A percentile compares a stretch with the other conserved stretches of the same genome.
phyloP scores from a whole-genome alignment of 2,113 vertebrate genomes.

The Phainopepla nitens region DNA sequence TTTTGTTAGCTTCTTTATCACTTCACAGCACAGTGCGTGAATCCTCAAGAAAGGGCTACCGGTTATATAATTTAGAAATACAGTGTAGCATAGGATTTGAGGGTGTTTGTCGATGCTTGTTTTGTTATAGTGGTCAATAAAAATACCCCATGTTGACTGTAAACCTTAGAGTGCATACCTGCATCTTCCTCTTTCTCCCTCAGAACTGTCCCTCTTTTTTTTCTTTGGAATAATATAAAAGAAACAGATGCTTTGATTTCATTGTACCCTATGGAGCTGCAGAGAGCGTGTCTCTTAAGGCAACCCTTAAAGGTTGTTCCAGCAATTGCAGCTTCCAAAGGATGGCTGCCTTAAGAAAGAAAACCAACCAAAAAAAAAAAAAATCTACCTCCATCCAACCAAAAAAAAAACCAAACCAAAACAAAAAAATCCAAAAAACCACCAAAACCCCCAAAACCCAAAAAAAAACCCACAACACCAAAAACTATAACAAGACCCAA shows the following conservation, averaged over 20 bases:
- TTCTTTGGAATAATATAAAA: not conserved
- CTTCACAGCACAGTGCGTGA: not conserved
- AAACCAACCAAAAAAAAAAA: not conserved
- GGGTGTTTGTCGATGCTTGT: not conserved
- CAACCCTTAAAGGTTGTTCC: not conserved
- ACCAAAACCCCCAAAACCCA: not conserved
- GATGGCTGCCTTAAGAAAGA: not conserved
- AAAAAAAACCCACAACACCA: too few species aligned
- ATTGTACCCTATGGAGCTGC: not conserved
- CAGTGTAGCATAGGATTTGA: not conserved
- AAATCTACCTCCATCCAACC: not conserved
- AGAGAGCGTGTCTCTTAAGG: not conserved
- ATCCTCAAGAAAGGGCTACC: not conserved
- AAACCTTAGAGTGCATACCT: accelerated
- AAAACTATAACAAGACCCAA: not conserved
- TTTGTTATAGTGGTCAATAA: not conserved
- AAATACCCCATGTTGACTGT: not conserved
- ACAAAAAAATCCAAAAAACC: not conserved
- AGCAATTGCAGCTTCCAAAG: not conserved
- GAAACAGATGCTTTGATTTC: not conserved
- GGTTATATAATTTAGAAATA: not conserved
- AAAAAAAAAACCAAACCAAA: not conserved
- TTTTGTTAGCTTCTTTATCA: not conserved
- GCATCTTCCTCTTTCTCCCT: not conserved
- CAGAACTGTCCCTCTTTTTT: not conserved